Conservation (phyloP, 2,113 vertebrate species). For the Rhineura floridana region DNA sequence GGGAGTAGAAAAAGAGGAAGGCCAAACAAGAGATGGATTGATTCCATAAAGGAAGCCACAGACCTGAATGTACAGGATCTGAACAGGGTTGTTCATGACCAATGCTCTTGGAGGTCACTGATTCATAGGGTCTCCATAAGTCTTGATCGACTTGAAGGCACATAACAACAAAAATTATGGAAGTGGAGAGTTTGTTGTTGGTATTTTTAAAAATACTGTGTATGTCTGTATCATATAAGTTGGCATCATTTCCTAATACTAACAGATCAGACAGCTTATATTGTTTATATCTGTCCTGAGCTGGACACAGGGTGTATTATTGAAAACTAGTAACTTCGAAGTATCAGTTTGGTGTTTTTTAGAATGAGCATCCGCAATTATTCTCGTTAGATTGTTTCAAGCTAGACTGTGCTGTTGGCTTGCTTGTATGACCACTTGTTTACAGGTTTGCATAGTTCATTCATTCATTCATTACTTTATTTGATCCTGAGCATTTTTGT, state of each 20-base stretch:
- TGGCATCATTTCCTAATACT: background rate
- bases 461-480: background rate
- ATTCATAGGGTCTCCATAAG: too few species aligned
- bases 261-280: background rate
- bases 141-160: too few species aligned
- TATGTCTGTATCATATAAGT: background rate
- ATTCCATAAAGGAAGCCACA: too few species aligned
- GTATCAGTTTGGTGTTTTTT: background rate
- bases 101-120: too few species aligned
- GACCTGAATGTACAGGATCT: too few species aligned
- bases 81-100: too few species aligned
- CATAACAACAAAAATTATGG: too few species aligned
- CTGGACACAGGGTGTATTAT: background rate
- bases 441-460: slow-evolving; percentile 1
- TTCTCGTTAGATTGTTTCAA: background rate
- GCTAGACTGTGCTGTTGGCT: background rate
- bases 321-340: background rate
- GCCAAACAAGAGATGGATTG: too few species aligned
- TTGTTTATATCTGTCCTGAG: background rate
- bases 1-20: too few species aligned
- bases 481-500: background rate
- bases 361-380: background rate
- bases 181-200: background rate
- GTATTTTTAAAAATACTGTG: background rate
- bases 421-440: background rate